A percentile compares a stretch with the other conserved stretches of the same genome.
Evolutionary conservation across 2,797 vertebrate species (phyloP).

Genomic region (Sphenopsis melanotis): DNA sequence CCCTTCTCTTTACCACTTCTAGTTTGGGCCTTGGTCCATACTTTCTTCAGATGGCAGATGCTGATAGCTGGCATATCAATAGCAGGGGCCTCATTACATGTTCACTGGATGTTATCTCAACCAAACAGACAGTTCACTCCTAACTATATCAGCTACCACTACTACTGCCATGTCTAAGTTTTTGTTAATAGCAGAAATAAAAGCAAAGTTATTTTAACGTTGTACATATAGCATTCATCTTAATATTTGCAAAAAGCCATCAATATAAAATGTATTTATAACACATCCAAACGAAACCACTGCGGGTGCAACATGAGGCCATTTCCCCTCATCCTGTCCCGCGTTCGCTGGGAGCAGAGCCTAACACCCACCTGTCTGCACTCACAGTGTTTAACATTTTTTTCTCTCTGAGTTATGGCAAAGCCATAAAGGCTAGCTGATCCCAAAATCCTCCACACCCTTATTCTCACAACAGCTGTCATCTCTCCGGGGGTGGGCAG

Average conservation of each 20-base stretch:
- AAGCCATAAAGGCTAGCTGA: not conserved
- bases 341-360: not conserved
- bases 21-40: not conserved
- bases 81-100: not conserved
- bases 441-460: not conserved
- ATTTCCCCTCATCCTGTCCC: accelerated
- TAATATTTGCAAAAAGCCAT: not conserved
- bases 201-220: not conserved
- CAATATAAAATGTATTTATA: not conserved
- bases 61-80: not conserved
- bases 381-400: not conserved
- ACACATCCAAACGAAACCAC: not conserved
- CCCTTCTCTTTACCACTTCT: not conserved
- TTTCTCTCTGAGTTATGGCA: not conserved
- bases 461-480: not conserved
- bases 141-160: not conserved
- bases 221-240: not conserved
- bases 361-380: accelerated
- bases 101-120: not conserved
- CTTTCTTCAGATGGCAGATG: not conserved
- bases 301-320: not conserved
- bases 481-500: not conserved
- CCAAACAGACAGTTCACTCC: not conserved
- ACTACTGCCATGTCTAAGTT: not conserved
- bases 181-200: not conserved